Base-by-base conservation (phyloP, 2,888 invertebrate genomes). In the Cactoblastis cactorum region DNA sequence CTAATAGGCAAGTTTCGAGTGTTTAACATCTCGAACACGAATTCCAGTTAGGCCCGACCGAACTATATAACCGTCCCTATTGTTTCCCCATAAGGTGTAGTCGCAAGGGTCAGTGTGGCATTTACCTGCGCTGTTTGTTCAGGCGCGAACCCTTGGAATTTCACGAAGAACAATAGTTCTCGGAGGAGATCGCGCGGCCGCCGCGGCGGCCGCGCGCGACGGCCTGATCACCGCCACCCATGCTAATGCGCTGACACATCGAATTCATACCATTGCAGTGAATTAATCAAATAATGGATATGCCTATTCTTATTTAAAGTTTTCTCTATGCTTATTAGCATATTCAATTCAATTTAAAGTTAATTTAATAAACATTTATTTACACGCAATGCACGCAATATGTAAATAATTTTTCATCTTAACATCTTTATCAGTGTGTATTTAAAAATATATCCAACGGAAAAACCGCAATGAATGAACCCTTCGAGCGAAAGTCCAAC, bases 1-100 rank as follows among this genome's bases (percentile, higher is more conserved):
- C 57, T 56, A 51, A 55, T 53, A 63, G 56, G 66, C 61, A 58
- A 55, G 61, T 62, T 61, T 61, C 62, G 64, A 70, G 68, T 65
- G 67, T 65, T 71, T 77, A 75, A 76, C 74, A 67, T 72, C 74
- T 73, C 65, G 70, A 63, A 78, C 79, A 80, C 76, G 77, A 79
- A 71, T 74, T 74, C 66, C 62, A 77, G 74, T 74, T 71, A 76
- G 67, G 65, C 63, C 34, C 24, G 15, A 46, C 43, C 24, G 15
- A 28, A 15, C n/a, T n/a, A 35, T 22, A 67, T 62, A 54, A 3
- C 61, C 39, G 53, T 55, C 59, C 57, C 52, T 74, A 63, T 52
- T 1, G 0, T 2, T 3, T 41, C 0, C 53, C 0, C 3, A 54
- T 61, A 73, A 56, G 57, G 57, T 43, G n/a, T n/a, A 41, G 12